Base-by-base conservation (phyloP, 2,888 invertebrate genomes). In the Brachyptera putata region DNA sequence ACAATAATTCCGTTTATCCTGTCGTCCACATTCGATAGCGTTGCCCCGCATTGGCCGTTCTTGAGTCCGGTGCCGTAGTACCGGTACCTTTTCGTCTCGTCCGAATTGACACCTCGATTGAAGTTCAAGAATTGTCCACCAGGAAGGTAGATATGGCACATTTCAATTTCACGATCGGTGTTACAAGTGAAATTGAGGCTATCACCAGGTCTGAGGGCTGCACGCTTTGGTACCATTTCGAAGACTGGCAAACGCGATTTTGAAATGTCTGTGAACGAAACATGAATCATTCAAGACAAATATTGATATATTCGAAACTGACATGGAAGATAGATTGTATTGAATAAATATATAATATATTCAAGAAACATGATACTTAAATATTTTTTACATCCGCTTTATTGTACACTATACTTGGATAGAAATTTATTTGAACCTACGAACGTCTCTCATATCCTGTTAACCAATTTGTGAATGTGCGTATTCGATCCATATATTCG, bases 71-170 rank as follows among this genome's bases (percentile, higher is more conserved):
- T 22, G 18, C 49, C 57, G 22, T 25, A 36, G 11, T 49, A 24
- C 4, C 34, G 22, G 18, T 49, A 46, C 25, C 37, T 16, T 1
- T 22, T 30, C 11, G 26, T 34, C 30, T 46, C 22, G 4, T 26
- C 48, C 14, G 48, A 34, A 2, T 2, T 16, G 30, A 16, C 30
- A 1, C 48, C 49, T 14, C 30, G 26, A 57, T 57, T 37, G 34
- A 46, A 36, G 46, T 57, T 49, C 57, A 46, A 26, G 7, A 25
- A 14, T 5, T 26, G 21, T 3, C 25, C 11, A 21, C 57, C 57
- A 3, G 57, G 36, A 26, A 57, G 34, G 48, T 18, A 49, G 39
- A 24, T 26, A 36, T 49, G 49, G 22, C 49, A 57, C 13, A 49
- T 34, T 30, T 49, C 37, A 34, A 57, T 34, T 21, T 7, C 25